Evolutionary conservation across 1,140 invertebrate genomes (phyloP).

Genomic region (Drosophila oshimai): DNA sequence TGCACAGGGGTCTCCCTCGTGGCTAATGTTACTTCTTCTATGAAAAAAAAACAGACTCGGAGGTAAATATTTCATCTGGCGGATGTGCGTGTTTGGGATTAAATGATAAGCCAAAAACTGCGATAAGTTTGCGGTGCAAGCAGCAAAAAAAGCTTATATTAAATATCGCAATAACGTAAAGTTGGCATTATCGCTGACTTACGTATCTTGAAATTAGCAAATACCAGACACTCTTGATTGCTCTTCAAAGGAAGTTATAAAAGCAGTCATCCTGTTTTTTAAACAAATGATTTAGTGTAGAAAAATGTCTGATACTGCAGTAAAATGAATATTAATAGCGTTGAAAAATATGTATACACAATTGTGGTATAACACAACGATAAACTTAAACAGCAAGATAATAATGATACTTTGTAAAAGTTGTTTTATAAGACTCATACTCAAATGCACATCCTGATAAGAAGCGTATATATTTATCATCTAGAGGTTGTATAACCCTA

Average conservation of each 20-base stretch:
- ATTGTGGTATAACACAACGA: not conserved
- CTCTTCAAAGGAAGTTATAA: not conserved
- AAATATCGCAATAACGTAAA: not conserved
- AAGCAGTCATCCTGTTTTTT: no score
- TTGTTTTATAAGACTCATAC: not conserved
- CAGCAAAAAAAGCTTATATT: constrained; percentile 1
- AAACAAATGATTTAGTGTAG: no score
- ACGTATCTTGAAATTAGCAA: not conserved
- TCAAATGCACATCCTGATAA: constrained; percentile 5
- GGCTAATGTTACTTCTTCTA: not conserved
- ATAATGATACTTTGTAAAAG: not conserved
- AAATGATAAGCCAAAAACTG: constrained; percentile 13
- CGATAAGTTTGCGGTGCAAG: constrained; percentile 8
- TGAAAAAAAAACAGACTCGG: not conserved
- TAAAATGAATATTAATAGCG: not conserved
- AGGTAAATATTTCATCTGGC: constrained; percentile 13
- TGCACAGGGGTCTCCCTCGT: not conserved
- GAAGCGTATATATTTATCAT: not conserved
- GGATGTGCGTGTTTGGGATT: constrained; percentile 22
- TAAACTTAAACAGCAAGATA: no score
- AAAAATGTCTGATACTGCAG: not conserved
- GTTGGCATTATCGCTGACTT: not conserved
- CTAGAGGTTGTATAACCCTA: not conserved
- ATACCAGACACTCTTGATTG: no score
- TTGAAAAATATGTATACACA: not conserved